These are phyloP conservation scores for Sanderia malayensis DNA, from an alignment of 30 jellyfish, hydroid and myxozoan species.

Conservation along the genomic window DNA sequence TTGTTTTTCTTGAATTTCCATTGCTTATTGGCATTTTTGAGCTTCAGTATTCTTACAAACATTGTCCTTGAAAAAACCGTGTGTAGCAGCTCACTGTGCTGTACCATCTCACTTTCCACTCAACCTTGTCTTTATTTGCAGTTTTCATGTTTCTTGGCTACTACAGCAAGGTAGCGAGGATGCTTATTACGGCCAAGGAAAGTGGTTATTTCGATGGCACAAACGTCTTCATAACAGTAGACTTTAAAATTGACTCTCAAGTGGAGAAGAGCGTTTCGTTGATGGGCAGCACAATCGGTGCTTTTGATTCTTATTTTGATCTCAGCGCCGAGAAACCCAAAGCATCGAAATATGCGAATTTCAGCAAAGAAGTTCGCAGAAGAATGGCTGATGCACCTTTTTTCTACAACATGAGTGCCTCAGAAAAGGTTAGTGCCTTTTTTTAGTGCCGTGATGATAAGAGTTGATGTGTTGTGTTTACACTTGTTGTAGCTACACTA, in stretches of 20 bases:
- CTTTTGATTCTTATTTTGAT: conserved; percentile 70
- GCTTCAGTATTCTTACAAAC: too few relatives aligned
- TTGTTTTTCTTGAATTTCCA: too few relatives aligned
- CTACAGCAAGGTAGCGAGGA: conserved; percentile 45
- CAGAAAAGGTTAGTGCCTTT: conserved; percentile 55
- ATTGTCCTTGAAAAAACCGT: too few relatives aligned
- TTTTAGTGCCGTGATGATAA: neutral
- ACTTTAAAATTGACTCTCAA: conserved; percentile 31
- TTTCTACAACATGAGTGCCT: conserved; percentile 36
- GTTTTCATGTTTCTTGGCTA: conserved; percentile 84
- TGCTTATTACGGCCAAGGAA: conserved; percentile 60
- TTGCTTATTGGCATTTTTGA: too few relatives aligned
- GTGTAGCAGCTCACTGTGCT: too few relatives aligned
- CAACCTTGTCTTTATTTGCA: conserved; percentile 10
- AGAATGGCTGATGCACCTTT: conserved; percentile 81
- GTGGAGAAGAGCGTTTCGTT: conserved; percentile 62
- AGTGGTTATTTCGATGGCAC: conserved; percentile 78
- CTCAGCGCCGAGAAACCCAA: conserved; percentile 79
- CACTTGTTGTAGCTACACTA: neutral
- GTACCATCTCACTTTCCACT: too few relatives aligned
- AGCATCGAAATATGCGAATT: conserved; percentile 40
- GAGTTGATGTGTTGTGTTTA: too few relatives aligned
- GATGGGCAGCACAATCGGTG: conserved; percentile 41
- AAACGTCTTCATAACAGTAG: conserved; percentile 84
- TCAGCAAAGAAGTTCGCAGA: conserved; percentile 64